Evolutionary conservation across 2,888 invertebrate species (phyloP), one percentile per base, ranked within the genome.

Genomic region (Hydriomena furcata): DNA sequence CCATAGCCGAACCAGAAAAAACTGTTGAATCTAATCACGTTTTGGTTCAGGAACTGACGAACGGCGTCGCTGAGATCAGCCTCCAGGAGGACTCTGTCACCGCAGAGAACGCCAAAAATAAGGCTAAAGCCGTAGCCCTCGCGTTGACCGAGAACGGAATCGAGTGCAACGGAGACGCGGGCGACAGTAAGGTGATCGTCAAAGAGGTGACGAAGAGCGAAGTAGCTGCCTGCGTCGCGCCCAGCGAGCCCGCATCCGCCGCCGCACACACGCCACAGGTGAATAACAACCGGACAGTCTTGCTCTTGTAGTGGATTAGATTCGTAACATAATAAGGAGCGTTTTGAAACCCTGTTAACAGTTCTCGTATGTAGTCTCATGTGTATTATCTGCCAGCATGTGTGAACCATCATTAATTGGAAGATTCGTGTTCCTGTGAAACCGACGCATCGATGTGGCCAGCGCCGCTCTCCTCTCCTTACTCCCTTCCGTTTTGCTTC

Each of bases 221-320:
- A n/a, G 12, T 25, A 24, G 36, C 12, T 12, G 35, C 1, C 7
- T 8, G 21, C 30, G 30, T 17, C 23, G 23, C 23, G n/a, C n/a
- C n/a, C 23, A 11, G 11, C 25, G 36, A 24, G 54, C 65, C 44
- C 41, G 47, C 55, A 36, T 42, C 56, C 71, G 52, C 58, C 61
- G 55, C 63, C 49, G 59, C 48, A 40, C 62, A 52, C 58, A 52
- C 66, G 60, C 70, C 72, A 59, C 89, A 90, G 89, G 89, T 90
- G 88, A 88, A 76, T 87, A 87, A 55, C 49, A 45, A 54, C 79
- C 71, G 77, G 80, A 72, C 71, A 65, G 68, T 73, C 79, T 82
- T 78, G 81, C 78, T 77, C 78, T 80, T 71, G 88, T 88, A 88
- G 88, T 84, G 79, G 85, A 80, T 76, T 86, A 84, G 84, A 77